Evolutionary conservation across 2,888 invertebrate species (phyloP), one percentile per base, ranked within the genome.

Genomic region (Deilephila elpenor): DNA sequence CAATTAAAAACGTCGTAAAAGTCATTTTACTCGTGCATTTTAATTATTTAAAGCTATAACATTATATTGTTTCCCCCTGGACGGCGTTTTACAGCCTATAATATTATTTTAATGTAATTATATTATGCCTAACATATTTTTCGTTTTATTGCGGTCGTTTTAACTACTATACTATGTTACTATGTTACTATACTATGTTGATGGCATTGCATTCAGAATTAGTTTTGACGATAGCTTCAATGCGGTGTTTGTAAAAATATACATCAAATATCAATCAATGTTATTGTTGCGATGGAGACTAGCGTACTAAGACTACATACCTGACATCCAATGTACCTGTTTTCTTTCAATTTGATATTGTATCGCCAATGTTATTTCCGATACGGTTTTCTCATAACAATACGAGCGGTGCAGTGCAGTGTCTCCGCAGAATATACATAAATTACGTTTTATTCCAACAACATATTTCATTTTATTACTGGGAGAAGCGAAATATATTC

Each of bases 371-470:
- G 51, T 67, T 51, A 51, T 67, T 67, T 67, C 67, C 67, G 67
- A 67, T 67, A 67, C 67, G 0, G 67, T 51, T 51, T 67, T 25
- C 67, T 25, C 51, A 51, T 64, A 64, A 64, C 51, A 51, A 67
- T 51, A 67, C 51, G 25, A 51, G 17, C 67, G 51, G 3, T 67
- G 67, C 67, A 67, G 5, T 51, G 67, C 67, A 67, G 51, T 64
- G 64, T 67, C 51, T 67, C 67, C 44, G n/a, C 67, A 67, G 67
- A 67, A 67, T 67, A 25, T 51, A 51, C 67, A 67, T 67, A 51
- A 51, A 67, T 51, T 67, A 67, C 25, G 7, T 44, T 64, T 51
- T 67, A 67, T 67, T 25, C 67, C 25, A 20, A 44, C 20, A 25
- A 44, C 67, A 67, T 67, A 29, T 67, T 67, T 67, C 25, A 51